These are phyloP conservation scores for Actias luna DNA, from an alignment of 2,888 invertebrate species.

Conservation along the genomic window DNA sequence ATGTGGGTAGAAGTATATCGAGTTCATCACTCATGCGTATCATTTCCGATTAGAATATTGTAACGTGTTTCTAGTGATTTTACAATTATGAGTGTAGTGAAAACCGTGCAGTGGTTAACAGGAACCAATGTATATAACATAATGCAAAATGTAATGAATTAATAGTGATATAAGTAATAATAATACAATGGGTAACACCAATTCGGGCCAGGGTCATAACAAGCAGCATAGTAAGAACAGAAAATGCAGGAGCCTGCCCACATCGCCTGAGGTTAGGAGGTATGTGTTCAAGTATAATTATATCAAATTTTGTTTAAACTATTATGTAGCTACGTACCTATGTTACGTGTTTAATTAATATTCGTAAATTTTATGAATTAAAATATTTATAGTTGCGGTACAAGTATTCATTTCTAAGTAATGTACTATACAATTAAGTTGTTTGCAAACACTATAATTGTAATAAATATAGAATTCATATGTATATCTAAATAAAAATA, in stretches of 20 bases:
- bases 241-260: constrained; percentile 88
- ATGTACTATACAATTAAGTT: too few relatives aligned
- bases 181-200: constrained; percentile 69
- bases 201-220: constrained; percentile 64
- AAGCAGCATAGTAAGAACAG: constrained; percentile 74
- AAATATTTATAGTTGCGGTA: too few relatives aligned
- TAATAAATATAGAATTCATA: too few relatives aligned
- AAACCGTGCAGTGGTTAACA: constrained; percentile 3
- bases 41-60: constrained; percentile 4
- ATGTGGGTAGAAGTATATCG: not conserved
- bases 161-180: constrained; percentile 27
- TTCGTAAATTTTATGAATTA: too few relatives aligned
- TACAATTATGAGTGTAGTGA: constrained; percentile 13
- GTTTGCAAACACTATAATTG: too few relatives aligned
- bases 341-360: too few relatives aligned
- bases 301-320: not conserved
- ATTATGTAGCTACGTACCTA: not conserved
- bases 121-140: constrained; percentile 12
- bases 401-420: too few relatives aligned
- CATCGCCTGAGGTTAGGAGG: constrained; percentile 89
- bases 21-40: not conserved
- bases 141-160: constrained; percentile 23
- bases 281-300: constrained; percentile 50
- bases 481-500: too few relatives aligned
- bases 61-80: not conserved